Percentiles rank a stretch among this genome's conserved stretches.
Conservation (phyloP, 2,113 vertebrate genomes). For the Ceyx margarethae region DNA sequence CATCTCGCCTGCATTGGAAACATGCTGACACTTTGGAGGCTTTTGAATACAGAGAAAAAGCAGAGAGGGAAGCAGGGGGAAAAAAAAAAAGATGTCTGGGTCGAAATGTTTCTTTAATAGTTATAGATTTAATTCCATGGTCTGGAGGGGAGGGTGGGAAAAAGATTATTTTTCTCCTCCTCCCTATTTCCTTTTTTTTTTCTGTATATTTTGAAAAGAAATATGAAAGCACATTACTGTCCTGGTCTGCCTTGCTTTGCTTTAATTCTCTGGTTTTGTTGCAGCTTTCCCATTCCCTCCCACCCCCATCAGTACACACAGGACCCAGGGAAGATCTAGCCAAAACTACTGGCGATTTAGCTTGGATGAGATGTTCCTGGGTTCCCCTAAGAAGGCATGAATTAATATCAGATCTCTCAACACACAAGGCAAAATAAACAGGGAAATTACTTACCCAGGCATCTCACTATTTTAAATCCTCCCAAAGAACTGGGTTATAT, state of each 20-base stretch:
- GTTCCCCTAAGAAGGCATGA: slow-evolving; percentile 24
- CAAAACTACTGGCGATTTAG: background rate
- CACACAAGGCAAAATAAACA: slow-evolving; percentile 25
- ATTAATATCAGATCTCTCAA: slow-evolving; percentile 33
- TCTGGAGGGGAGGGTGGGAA: background rate
- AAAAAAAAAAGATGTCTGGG: slow-evolving; percentile 49
- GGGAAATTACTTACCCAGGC: background rate
- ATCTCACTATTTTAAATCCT: background rate
- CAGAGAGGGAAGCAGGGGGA: background rate
- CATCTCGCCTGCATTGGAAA: slow-evolving; percentile 60
- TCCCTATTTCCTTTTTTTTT: background rate
- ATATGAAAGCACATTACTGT: slow-evolving; percentile 5
- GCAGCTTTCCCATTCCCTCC: background rate
- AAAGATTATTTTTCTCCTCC: background rate
- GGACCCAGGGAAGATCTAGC: background rate
- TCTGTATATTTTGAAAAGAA: too few species aligned
- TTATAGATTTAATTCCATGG: slow-evolving; percentile 50
- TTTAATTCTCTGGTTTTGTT: background rate
- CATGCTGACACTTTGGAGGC: slow-evolving; percentile 55
- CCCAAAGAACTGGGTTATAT: background rate
- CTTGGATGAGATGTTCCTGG: background rate
- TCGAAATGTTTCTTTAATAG: slow-evolving; percentile 64
- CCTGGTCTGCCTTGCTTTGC: background rate
- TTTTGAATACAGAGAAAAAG: slow-evolving; percentile 63
- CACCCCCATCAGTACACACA: background rate